Conservation (phyloP, 2,888 invertebrate species). For the Neuroscelio doddi region DNA sequence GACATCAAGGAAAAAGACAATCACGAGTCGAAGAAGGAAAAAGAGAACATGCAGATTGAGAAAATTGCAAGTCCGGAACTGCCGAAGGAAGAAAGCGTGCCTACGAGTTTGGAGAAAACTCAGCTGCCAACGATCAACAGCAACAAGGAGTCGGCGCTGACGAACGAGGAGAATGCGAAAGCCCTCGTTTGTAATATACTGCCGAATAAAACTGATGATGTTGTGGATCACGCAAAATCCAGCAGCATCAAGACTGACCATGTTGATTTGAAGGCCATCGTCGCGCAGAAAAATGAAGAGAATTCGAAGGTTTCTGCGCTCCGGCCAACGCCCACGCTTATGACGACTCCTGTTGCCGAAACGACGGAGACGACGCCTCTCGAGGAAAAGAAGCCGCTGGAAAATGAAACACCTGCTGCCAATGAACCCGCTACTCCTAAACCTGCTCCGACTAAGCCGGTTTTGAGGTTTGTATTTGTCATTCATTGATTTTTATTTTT, state of each 20-base stretch:
- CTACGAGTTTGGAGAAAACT: slow-evolving; percentile 48
- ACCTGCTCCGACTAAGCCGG: slow-evolving; percentile 18
- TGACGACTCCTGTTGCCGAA: slow-evolving; percentile 66
- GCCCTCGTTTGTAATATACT: slow-evolving; percentile 2
- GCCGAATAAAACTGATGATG: slow-evolving; percentile 55
- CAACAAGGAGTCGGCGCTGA: slow-evolving; percentile 54
- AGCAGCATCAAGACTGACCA: slow-evolving; percentile 16
- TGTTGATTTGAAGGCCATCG: slow-evolving; percentile 59
- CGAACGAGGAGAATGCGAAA: slow-evolving; percentile 51
- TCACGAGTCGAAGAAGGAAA: slow-evolving; percentile 58
- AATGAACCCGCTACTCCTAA: not conserved
- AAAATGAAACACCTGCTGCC: slow-evolving; percentile 3
- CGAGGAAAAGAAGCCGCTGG: slow-evolving; percentile 36
- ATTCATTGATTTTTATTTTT: too few species aligned
- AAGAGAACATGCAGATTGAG: slow-evolving; percentile 24
- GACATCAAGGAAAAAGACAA: slow-evolving; percentile 61
- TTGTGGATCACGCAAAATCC: slow-evolving; percentile 57
- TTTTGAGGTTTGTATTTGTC: slow-evolving; percentile 2
- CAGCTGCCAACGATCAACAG: slow-evolving; percentile 37
- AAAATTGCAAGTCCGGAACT: slow-evolving; percentile 18
- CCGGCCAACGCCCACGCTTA: slow-evolving; percentile 56
- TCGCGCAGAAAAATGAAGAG: slow-evolving; percentile 72
- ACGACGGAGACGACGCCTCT: not conserved
- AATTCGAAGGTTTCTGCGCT: slow-evolving; percentile 64
- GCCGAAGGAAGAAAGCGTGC: slow-evolving; percentile 20